Base-by-base conservation (phyloP, 2,797 vertebrate genomes). In the Gadopsis marmoratus region DNA sequence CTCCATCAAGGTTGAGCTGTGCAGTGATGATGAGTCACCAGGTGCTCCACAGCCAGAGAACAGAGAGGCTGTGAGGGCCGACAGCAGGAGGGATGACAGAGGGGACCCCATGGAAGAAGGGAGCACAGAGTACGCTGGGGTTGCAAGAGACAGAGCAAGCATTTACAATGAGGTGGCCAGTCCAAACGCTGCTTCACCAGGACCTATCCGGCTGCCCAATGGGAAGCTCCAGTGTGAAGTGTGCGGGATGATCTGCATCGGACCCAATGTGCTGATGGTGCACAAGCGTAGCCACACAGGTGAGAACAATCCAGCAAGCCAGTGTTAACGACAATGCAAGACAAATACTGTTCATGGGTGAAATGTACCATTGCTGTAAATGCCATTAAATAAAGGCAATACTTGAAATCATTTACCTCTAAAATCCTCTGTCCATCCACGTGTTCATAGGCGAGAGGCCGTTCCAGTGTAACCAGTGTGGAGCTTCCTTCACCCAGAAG, bases 231-330 rank as follows among this genome's bases (percentile, higher is more conserved):
- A 98, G 83, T 99, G 98, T 62, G 97, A 99, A 59, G 94, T 98
- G 86, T 99, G 98, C 2, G 98, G 98, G 41, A 99, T 98, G 97
- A 95, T 97, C 88, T 99, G 98, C 92, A 97, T 98, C 5, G 97
- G 98, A 68, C 98, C 97, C 86, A 99, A 99, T 21, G 98, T 99
- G 79, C 95, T 99, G 58, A 99, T 98, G 97, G 98, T 99, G 85
- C 98, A 99, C 94, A 99, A 99, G 77, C 97, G 97, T 81, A 99
- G 97, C 93, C 98, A 99, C 95, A 99, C 98, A 4, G 97, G 98
- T 99, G 85, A 96, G 86, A 76, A 62, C 21, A 43, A 61, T 21
- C 23, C 2, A 48, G 19, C 4, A 21, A 41, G 31, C 48, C 11
- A 31, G 26, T 45, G 2, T 13, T 71, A 23, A 67, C 19, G 21